These are phyloP conservation scores for Tachuris rubrigastra DNA, from an alignment of 2,113 vertebrate species.

Conservation along the genomic window DNA sequence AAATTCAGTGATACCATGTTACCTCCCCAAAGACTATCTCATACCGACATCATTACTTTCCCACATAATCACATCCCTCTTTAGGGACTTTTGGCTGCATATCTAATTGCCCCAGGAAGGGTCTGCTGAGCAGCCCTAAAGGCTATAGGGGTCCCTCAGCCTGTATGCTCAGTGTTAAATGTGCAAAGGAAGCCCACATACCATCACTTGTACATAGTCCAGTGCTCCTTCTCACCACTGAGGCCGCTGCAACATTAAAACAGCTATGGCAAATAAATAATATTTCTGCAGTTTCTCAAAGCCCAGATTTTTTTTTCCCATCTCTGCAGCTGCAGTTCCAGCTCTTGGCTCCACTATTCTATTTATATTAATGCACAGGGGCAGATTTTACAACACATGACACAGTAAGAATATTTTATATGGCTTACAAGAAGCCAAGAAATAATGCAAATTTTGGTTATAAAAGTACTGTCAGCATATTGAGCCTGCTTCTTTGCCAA, in stretches of 20 bases:
- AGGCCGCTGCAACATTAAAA: background rate
- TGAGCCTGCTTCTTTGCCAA: background rate
- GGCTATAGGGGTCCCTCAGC: background rate
- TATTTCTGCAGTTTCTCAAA: background rate
- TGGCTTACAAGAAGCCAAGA: conserved; percentile 3
- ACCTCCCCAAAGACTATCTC: background rate
- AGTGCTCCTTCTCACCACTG: background rate
- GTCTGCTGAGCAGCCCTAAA: background rate
- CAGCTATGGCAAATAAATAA: background rate
- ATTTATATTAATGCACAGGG: background rate
- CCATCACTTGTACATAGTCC: rapidly evolving
- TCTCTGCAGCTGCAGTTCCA: background rate
- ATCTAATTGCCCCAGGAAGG: background rate
- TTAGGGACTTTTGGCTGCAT: background rate
- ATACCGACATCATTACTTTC: background rate
- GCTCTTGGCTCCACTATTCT: background rate
- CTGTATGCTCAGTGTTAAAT: background rate
- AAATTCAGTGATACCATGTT: background rate
- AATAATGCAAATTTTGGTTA: conserved; percentile 30
- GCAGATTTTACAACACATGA: background rate
- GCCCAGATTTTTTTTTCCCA: background rate
- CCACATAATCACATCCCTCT: background rate
- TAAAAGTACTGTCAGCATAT: conserved; percentile 10
- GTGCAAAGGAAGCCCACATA: background rate
- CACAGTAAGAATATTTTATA: background rate